Evolutionary conservation across 2,797 vertebrate species (phyloP).

Genomic region (Enoplosus armatus): DNA sequence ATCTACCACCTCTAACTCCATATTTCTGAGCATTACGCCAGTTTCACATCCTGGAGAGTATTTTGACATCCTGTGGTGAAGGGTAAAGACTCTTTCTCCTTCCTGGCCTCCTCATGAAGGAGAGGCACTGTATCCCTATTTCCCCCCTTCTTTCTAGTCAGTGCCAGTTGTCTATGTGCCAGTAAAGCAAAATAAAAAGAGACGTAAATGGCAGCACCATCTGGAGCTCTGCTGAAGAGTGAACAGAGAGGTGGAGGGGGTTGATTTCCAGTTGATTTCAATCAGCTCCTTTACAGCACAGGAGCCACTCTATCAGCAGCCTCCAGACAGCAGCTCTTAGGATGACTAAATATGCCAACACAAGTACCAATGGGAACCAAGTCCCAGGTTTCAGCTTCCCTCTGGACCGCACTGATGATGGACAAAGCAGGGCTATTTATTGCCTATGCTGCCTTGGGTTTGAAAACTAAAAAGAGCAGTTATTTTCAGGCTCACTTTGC

Average conservation of each 20-base stretch:
- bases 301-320: conserved; percentile 66
- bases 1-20: background rate
- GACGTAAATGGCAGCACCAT: conserved; percentile 73
- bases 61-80: conserved; percentile 31
- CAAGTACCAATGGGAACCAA: conserved; percentile 56
- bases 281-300: conserved; percentile 71
- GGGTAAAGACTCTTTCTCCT: conserved; percentile 24
- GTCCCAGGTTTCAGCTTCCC: conserved; percentile 56
- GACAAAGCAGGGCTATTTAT: conserved; percentile 67
- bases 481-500: conserved; percentile 59
- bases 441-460: conserved; percentile 38
- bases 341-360: conserved; percentile 59
- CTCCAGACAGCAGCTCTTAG: conserved; percentile 64
- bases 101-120: conserved; percentile 30
- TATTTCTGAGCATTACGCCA: conserved; percentile 51
- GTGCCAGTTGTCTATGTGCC: conserved; percentile 63
- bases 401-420: conserved; percentile 48
- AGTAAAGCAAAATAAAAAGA: conserved; percentile 67
- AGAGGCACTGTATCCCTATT: background rate
- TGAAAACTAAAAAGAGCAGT: conserved; percentile 54
- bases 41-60: conserved; percentile 32
- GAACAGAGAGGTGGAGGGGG: conserved; percentile 39
- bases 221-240: conserved; percentile 64
- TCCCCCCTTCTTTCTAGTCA: conserved; percentile 29
- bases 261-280: conserved; percentile 76